Evolutionary conservation across 2,888 invertebrate species (phyloP).

Genomic region (Epistrophe eligans): DNA sequence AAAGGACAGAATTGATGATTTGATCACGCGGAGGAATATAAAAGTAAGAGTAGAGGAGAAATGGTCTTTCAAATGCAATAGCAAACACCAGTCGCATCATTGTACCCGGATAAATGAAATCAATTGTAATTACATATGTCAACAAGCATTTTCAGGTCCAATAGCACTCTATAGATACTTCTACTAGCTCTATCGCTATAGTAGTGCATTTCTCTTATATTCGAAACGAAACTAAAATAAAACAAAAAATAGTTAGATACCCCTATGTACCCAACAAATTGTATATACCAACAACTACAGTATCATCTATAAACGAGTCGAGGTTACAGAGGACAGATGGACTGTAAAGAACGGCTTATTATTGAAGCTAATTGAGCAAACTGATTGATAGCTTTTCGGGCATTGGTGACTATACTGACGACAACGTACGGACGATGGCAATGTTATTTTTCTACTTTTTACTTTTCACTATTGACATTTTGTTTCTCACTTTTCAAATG

Average conservation of each 20-base stretch:
- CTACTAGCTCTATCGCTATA: conserved; percentile 24
- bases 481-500: conserved; percentile 51
- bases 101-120: conserved; percentile 78
- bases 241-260: conserved; percentile 3
- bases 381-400: conserved; percentile 77
- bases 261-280: background rate
- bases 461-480: conserved; percentile 21
- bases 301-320: background rate
- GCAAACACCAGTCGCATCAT: conserved; percentile 64
- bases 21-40: background rate
- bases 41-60: background rate
- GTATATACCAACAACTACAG: too few species aligned
- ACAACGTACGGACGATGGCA: background rate
- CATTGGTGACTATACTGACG: conserved; percentile 34
- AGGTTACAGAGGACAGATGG: conserved; percentile 32
- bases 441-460: background rate
- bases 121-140: conserved; percentile 84
- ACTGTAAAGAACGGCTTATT: conserved; percentile 77
- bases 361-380: conserved; percentile 79
- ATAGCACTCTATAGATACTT: conserved; percentile 28
- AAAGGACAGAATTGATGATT: conserved; percentile 43
- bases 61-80: conserved; percentile 42
- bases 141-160: conserved; percentile 81
- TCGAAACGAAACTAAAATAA: background rate
- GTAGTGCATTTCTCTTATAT: conserved; percentile 2